Conservation (phyloP, 2,797 vertebrate genomes). For the Thamnophis elegans region DNA sequence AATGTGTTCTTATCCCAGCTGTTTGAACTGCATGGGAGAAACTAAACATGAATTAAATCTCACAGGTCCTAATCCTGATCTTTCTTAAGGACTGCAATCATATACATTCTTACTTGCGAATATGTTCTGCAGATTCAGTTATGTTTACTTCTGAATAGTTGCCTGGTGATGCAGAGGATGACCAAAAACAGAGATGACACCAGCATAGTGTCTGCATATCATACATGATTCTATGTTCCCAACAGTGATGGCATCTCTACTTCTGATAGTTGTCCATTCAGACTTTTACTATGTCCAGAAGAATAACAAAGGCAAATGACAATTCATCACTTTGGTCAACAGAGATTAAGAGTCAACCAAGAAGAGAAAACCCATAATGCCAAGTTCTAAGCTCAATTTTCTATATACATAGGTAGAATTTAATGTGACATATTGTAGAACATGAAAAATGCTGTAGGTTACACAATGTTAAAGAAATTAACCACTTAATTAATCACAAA, state of each 20-base stretch:
- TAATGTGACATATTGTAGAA: constrained; percentile 12
- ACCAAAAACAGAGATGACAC: not conserved
- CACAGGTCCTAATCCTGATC: not conserved
- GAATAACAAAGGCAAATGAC: not conserved
- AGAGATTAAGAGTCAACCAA: not conserved
- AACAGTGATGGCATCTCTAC: not conserved
- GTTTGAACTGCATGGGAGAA: not conserved
- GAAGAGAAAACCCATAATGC: not conserved
- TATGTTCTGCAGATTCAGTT: not conserved
- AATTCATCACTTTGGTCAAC: not conserved
- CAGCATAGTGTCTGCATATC: not conserved
- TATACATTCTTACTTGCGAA: not conserved
- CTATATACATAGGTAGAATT: not conserved
- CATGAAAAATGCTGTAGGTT: constrained; percentile 43
- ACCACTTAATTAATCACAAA: constrained; percentile 5
- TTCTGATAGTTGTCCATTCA: not conserved
- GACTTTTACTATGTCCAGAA: not conserved
- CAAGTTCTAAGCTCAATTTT: not conserved
- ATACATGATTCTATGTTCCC: not conserved
- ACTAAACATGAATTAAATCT: not conserved
- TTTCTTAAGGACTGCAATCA: not conserved
- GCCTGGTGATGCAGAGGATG: not conserved
- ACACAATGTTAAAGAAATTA: constrained; percentile 25
- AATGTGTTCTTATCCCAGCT: not conserved
- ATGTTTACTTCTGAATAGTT: not conserved